A percentile compares a stretch with the other conserved stretches of the same genome.
These are phyloP conservation scores for Peucedramus taeniatus DNA, from an alignment of 2,113 vertebrate genomes.

Conservation along the genomic window DNA sequence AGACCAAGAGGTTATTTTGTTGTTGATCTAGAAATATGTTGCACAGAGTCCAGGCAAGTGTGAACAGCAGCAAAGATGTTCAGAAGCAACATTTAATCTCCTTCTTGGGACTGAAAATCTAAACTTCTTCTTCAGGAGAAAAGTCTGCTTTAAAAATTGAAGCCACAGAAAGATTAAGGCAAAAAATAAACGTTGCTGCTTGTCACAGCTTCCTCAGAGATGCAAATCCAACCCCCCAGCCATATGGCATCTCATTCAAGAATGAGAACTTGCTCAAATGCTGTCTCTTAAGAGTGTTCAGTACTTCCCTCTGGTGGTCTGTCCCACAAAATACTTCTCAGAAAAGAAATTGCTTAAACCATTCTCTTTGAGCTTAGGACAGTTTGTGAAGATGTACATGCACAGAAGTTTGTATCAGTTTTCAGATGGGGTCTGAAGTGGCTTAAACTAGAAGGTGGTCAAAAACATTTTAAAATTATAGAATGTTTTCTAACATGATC, in stretches of 20 bases:
- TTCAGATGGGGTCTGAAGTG: background rate
- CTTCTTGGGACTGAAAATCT: background rate
- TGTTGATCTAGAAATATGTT: background rate
- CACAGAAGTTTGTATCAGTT: background rate
- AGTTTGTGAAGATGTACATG: background rate
- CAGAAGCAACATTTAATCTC: background rate
- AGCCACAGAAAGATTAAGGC: background rate
- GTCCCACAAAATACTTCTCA: background rate
- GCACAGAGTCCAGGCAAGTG: background rate
- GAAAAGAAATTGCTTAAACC: background rate
- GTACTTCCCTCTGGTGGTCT: slow-evolving; percentile 3
- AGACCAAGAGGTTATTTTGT: background rate
- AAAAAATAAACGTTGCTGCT: background rate
- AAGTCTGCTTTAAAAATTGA: background rate
- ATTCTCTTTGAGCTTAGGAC: background rate
- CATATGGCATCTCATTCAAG: background rate
- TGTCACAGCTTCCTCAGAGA: background rate
- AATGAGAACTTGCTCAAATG: slow-evolving; percentile 12
- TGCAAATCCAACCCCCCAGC: background rate
- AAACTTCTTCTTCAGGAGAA: background rate
- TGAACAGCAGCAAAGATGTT: background rate
- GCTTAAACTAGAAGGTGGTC: background rate
- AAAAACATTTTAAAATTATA: background rate
- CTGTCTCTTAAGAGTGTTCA: background rate
- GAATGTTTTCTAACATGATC: background rate